Evolutionary conservation across 2,797 vertebrate species (phyloP), one percentile per base, ranked within the genome.

Genomic region (Lemur catta): DNA sequence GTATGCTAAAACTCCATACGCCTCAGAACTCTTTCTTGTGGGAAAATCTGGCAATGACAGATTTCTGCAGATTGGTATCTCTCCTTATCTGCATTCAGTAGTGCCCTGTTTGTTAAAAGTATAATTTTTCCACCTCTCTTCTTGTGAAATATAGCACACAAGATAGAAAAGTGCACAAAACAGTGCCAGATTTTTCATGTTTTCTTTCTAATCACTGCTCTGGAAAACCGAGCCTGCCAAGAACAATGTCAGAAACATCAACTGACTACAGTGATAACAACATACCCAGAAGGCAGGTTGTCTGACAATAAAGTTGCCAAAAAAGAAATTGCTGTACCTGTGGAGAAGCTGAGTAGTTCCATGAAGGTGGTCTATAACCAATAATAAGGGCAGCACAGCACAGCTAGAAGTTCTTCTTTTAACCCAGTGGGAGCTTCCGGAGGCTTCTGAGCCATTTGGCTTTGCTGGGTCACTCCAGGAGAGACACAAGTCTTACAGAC

Each of bases 211-310:
- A 89, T 94, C 91, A 75, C 35, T 94, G 93, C 90, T 76, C 78
- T 89, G 55, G 72, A 95, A 97, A 95, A 76, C 84, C 2, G 65
- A 72, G 61, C 76, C 91, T 97, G 89, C 96, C 96, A 96, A 94
- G 96, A 97, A 96, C 94, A 95, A 95, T 88, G 96, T 95, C 93
- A 96, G 94, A 95, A 95, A 90, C 92, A 96, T 92, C 97, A 79
- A 26, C 22, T 75, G 93, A 92, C 91, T 89, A 50, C 79, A n/a
- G 91, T 69, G 95, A 93, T 90, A 96, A 96, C 96, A 95, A 91
- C 95, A 94, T 92, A 63, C 80, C 94, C 97, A 90, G 89, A 97
- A 97, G 96, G 95, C 96, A 95, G 86, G 78, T 59, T 95, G 95
- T 97, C 91, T 94, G 93, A 97, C 93, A 88, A 93, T 71, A 46